Base-by-base conservation (phyloP, 2,113 vertebrate species). In the Periophthalmus modestus region DNA sequence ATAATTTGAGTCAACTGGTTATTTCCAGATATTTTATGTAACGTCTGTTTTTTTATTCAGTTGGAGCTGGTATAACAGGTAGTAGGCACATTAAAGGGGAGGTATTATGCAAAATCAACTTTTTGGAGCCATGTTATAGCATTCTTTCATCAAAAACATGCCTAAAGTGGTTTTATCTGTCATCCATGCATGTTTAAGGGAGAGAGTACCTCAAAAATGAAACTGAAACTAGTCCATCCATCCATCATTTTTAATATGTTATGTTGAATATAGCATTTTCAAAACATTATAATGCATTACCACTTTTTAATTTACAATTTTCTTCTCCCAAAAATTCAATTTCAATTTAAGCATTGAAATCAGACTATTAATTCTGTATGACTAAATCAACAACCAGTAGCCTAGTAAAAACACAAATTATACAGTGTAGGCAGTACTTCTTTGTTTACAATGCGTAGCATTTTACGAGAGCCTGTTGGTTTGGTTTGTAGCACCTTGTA, bases 401-500 rank as follows among this genome's bases (percentile, higher is more conserved):
- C 39, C 39, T 43, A 43, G 52, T 55, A 55, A 52, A 52, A 55
- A 55, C 52, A 55, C 52, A 55, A 21, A 55, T 55, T 9, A 55
- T 1, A n/a, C 7, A n/a, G 52, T 54, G 52, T 54, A 19, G 7
- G 52, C 52, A n/a, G 16, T 55, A 55, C n/a, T 55, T 55, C 52
- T 48, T 16, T 48, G 47, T 48, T 48, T 48, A 48, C 47, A 48
- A 15, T 48, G 47, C 39, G 39, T 43, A 43, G 10, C 47, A 55
- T 7, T 19, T 55, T 21, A 55, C n/a, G 16, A 21, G 52, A 55
- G 52, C 52, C 18, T 39, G 61, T 65, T 65, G 61, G 34, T 65
- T 65, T 65, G 61, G 16, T 36, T 39, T 34, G 59, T 15, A 62
- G 61, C 13, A 34, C 61, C 28, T 63, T 63, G 61, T 34, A 63